Base-by-base conservation (phyloP, 2,888 invertebrate genomes). In the Dorcus hopei region DNA sequence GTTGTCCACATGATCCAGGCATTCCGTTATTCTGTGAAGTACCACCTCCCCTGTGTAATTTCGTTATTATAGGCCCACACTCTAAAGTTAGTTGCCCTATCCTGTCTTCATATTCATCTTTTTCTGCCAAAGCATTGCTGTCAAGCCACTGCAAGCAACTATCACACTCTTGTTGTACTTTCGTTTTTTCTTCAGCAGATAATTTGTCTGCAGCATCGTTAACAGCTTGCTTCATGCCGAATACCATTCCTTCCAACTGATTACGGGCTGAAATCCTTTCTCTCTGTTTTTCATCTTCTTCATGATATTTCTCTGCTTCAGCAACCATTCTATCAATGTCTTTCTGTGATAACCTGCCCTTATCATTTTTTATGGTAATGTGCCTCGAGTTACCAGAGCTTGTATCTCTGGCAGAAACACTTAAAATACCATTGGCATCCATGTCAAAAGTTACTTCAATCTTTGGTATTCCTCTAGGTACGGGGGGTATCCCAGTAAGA, bases 341-440 rank as follows among this genome's bases (percentile, higher is more conserved):
- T 7, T 87, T 87, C 73, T 91, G 90, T 14, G 90, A 89, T 49
- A 93, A 80, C 5, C 92, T 83, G 0, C 91, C 91, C 71, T 88
- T 90, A 79, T 93, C 90, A 79, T 92, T 92, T 74, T 89, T 89
- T 64, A 93, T 93, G 56, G 87, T 88, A 64, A 92, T 91, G 74
- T 88, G 87, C 74, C 87, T 87, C 58, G 83, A 83, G 62, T 87
- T 87, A 3, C 85, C 85, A 11, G 83, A 83, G 62, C 83, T 82
- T 52, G 79, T 81, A 67, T 86, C 85, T 70, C 82, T 83, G 14
- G 81, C 82, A 3, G 81, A 80, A 2, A 85, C 80, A 68, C 85
- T 83, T 41, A 84, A 71, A 65, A 90, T 90, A 53, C 89, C 89
- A 72, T 90, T 89, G 38, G 88, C 88, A 72, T 90, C 89, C 70